These are phyloP conservation scores for Distichodus sexfasciatus DNA, from an alignment of 2,797 vertebrate species.

Conservation along the genomic window DNA sequence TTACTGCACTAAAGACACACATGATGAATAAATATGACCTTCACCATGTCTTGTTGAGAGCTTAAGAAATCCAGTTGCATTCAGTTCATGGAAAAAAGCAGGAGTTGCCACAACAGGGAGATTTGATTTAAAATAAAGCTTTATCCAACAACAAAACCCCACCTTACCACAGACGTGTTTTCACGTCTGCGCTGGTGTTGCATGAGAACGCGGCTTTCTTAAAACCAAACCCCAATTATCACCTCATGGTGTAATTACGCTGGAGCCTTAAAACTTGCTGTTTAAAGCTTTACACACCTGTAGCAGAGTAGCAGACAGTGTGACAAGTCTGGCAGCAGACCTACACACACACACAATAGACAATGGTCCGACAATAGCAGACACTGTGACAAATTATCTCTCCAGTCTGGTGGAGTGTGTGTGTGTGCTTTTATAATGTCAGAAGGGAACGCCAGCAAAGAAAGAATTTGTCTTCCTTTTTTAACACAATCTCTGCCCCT, in stretches of 20 bases:
- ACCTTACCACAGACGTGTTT: too few relatives aligned
- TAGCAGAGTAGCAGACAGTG: not conserved
- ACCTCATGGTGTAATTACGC: conserved; percentile 38
- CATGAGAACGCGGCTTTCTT: not conserved
- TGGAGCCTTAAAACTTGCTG: not conserved
- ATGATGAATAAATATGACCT: too few relatives aligned
- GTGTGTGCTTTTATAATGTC: conserved; percentile 6
- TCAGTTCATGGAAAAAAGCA: too few relatives aligned
- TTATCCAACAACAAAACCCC: too few relatives aligned
- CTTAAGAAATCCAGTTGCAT: too few relatives aligned
- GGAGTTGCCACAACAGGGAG: too few relatives aligned
- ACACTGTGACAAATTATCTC: not conserved
- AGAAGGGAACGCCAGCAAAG: not conserved
- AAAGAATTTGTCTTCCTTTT: not conserved
- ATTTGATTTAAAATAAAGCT: too few relatives aligned
- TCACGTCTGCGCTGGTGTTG: not conserved
- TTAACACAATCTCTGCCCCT: conserved; percentile 55
- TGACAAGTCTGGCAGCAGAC: conserved; percentile 1
- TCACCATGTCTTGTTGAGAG: too few relatives aligned
- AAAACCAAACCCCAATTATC: conserved; percentile 19
- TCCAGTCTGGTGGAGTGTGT: not conserved
- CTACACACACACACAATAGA: too few relatives aligned
- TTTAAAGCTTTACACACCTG: conserved; percentile 1
- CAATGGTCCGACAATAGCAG: not conserved
- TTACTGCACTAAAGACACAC: too few relatives aligned